Base-by-base conservation (phyloP, 2,797 vertebrate genomes). In the Danio albolineatus region DNA sequence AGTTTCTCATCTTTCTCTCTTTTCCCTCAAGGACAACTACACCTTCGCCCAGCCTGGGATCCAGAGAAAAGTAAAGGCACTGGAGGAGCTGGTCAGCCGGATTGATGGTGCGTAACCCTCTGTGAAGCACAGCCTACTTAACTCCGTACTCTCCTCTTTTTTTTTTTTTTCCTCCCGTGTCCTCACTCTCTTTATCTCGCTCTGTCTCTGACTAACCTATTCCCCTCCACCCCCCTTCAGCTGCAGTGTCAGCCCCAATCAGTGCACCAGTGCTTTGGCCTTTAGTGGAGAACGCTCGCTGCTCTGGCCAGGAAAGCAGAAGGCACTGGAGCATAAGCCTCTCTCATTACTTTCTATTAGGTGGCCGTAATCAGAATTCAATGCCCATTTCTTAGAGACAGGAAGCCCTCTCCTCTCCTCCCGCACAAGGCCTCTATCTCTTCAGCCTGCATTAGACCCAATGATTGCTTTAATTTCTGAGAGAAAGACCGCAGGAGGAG, bases 11-110 rank as follows among this genome's bases (percentile, higher is more conserved):
- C 16, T 59, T 53, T 61, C 43, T 7, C 75, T 7, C 3, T 84
- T 78, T 85, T 36, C 62, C 75, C 67, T 79, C 59, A 85, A 98
- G 97, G 97, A 94, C 86, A 94, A 94, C 92, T 99, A 99, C 86
- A 99, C 97, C 5, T 99, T 99, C 85, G 97, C 97, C 75, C 97
- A 99, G 86, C 97, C 97, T 10, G 97, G 97, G 75, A 98, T 99
- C 89, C 97, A 99, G 83, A 96, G 89, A 92, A 99, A 99, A 90
- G 97, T 99, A 84, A 96, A 95, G 86, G 95, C 96, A 89, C 71
- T 99, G 86, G 96, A 97, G 82, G 96, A 98, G 80, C 95, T 99
- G 61, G 96, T 98, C 91, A 96, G 96, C 92, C 95, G 97, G 75
- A 98, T 99, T 14, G 96, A 99, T 83, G 97, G 97, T 98, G 88